A percentile compares a stretch with the other conserved stretches of the same genome.
These are phyloP conservation scores for Platysternon megacephalum DNA, from an alignment of 2,113 vertebrate species.

Conservation along the genomic window DNA sequence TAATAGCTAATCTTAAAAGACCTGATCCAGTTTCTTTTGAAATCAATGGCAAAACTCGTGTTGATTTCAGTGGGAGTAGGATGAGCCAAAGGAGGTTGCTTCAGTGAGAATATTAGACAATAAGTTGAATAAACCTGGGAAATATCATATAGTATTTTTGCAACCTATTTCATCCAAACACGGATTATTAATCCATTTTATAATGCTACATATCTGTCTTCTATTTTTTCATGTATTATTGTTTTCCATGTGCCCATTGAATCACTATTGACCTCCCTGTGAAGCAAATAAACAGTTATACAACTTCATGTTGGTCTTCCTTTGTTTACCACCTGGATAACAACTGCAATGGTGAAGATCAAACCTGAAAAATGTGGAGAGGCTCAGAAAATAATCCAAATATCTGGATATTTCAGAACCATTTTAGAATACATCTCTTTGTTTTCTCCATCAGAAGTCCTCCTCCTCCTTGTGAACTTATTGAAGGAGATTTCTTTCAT, in stretches of 20 bases:
- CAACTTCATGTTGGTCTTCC: background rate
- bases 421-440: background rate
- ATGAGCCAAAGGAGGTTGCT: background rate
- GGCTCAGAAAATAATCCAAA: background rate
- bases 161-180: rapidly evolving
- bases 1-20: constrained; percentile 50
- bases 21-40: constrained; percentile 44
- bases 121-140: constrained; percentile 15
- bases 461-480: background rate
- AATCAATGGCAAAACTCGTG: constrained; percentile 40
- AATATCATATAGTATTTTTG: constrained; percentile 23
- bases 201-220: background rate
- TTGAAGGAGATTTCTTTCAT: background rate
- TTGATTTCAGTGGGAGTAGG: constrained; percentile 1
- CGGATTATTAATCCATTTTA: background rate
- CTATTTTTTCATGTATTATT: background rate
- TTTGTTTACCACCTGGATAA: background rate
- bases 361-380: background rate
- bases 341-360: background rate
- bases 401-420: background rate
- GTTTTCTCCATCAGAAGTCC: background rate
- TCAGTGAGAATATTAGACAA: constrained; percentile 13
- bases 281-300: background rate
- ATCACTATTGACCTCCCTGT: background rate
- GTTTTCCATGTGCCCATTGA: background rate